phyloP scores from a whole-genome alignment of 2,113 vertebrate genomes.

The Catharus bicknelli region DNA sequence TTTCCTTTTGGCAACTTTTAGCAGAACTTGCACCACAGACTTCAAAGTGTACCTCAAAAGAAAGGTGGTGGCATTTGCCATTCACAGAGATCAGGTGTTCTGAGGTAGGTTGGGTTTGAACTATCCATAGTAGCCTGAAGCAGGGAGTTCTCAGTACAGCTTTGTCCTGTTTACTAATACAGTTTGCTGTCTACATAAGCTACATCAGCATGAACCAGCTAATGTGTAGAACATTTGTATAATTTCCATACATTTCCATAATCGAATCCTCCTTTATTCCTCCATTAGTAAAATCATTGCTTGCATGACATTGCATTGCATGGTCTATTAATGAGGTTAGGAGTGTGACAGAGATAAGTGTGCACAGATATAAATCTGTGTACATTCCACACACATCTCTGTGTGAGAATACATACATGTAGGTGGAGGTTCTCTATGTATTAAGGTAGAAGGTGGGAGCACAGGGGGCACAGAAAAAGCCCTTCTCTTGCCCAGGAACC shows the following conservation, averaged over 20 bases:
- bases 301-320: neutral
- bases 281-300: neutral
- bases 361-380: neutral
- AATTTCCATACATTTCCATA: neutral
- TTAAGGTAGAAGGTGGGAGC: neutral
- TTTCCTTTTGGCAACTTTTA: neutral
- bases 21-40: neutral
- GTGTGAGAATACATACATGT: neutral
- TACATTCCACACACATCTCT: neutral
- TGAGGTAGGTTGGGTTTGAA: neutral
- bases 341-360: neutral
- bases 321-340: neutral
- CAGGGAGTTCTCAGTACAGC: neutral
- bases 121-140: neutral
- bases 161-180: rapidly evolving
- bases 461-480: neutral
- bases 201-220: neutral
- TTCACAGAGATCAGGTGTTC: neutral
- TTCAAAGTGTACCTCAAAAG: neutral
- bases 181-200: neutral
- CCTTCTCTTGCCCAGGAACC: neutral
- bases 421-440: neutral
- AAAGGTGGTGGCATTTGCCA: neutral
- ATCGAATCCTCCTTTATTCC: neutral
- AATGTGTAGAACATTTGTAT: neutral